Conservation (phyloP, 2,113 vertebrate species). For the Mesembrinibis cayennensis region DNA sequence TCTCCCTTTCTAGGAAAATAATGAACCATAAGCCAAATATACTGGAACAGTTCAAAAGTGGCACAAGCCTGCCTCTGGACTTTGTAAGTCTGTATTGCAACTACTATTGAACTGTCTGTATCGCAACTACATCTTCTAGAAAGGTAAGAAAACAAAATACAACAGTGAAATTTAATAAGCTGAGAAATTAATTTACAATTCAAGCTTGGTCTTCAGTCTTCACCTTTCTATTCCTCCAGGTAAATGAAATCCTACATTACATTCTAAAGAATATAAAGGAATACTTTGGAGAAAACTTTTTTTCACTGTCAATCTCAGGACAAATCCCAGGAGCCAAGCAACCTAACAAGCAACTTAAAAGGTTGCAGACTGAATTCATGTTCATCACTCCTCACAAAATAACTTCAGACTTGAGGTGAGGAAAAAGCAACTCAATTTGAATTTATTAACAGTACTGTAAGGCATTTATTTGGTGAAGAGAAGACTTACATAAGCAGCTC, state of each 20-base stretch:
- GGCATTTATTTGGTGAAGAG: not conserved
- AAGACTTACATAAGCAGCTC: conserved; percentile 89
- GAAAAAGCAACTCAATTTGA: not conserved
- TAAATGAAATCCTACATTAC: not conserved
- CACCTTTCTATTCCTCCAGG: not conserved
- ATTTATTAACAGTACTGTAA: not conserved
- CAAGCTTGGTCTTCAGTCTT: not conserved
- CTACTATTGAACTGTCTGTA: not conserved
- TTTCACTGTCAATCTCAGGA: not conserved
- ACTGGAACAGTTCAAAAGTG: not conserved
- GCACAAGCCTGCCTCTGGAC: not conserved
- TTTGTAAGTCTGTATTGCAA: rapidly evolving
- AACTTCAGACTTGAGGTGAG: not conserved
- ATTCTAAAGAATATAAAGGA: not conserved
- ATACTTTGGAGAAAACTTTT: not conserved
- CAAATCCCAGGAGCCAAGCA: not conserved
- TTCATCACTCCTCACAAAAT: not conserved
- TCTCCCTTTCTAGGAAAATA: not conserved
- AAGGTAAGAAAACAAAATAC: not conserved
- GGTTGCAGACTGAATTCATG: not conserved
- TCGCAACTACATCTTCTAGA: not conserved
- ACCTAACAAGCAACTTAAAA: not conserved
- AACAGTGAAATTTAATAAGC: not conserved
- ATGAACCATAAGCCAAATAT: not conserved
- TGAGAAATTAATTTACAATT: not conserved